Base-by-base conservation (phyloP, 2,888 invertebrate species). In the Scaeva pyrastri region DNA sequence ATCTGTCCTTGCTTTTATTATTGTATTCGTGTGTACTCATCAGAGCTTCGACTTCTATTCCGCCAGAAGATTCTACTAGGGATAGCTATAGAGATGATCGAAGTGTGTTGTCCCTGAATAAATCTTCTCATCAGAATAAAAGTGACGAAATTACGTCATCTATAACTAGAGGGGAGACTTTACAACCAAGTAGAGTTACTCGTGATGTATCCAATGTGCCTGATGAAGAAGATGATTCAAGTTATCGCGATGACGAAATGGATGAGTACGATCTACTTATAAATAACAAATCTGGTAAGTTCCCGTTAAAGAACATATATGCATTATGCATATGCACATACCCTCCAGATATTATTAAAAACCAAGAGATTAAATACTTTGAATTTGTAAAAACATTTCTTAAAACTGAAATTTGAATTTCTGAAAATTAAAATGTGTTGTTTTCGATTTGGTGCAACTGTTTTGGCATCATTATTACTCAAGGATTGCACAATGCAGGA, bases 211-310 rank as follows among this genome's bases (percentile, higher is more conserved):
- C 91, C 90, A 90, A 91, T 89, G 89, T 91, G 90, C 90, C 91
- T 90, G 91, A 90, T 64, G 92, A 92, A 50, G 90, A 90, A 58
- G 90, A 92, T 78, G 92, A 92, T 88, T 91, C 91, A 82, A 91
- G 91, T 88, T 91, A 92, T 89, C 90, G 90, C 21, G 92, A 92
- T 88, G 92, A 92, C 50, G 90, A 90, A 87, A 89, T 91, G 80
- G 92, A 92, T 88, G 92, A 92, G 82, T 89, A 92, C 87, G 92
- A 92, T 85, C 89, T 89, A 79, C 89, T 92, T 89, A 90, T 92
- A 79, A 90, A 90, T 87, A 92, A 92, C 90, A 91, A 91, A 89
- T 91, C 92, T 78, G 92, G 92, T 92, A 75, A 90, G 90, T 89
- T 21, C 0, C 1, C 12, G 23, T 52, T 21, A 45, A 8, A 14